These are phyloP conservation scores for Ochotona curzoniae DNA, from an alignment of 2,113 vertebrate species.

Conservation along the genomic window DNA sequence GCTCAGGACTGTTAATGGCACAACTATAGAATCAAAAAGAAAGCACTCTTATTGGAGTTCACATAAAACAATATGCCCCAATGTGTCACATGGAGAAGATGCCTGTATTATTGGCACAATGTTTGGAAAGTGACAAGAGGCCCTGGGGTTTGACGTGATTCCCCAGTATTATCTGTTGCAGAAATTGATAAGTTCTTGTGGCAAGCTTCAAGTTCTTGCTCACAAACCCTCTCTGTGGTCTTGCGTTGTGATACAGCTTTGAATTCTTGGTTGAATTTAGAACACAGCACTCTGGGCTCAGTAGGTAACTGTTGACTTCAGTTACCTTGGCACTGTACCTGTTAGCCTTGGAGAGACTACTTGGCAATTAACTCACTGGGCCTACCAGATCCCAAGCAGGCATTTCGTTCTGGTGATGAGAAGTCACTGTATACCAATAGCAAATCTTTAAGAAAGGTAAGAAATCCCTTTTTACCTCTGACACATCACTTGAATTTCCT, in stretches of 20 bases:
- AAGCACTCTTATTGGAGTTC: background rate
- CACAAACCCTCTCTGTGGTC: background rate
- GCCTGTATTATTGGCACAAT: background rate
- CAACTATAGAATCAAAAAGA: background rate
- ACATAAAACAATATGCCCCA: background rate
- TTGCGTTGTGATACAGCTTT: background rate
- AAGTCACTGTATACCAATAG: no score
- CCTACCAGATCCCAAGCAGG: no score
- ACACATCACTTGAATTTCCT: background rate
- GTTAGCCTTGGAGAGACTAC: no score
- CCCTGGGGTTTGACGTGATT: background rate
- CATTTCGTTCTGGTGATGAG: no score
- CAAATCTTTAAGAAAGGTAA: background rate
- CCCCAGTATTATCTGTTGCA: background rate
- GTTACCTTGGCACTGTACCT: background rate
- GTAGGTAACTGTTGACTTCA: background rate
- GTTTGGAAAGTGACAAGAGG: background rate
- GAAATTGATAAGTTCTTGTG: background rate
- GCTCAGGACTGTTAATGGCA: background rate
- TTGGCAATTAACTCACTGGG: background rate
- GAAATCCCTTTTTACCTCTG: background rate
- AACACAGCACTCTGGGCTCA: background rate
- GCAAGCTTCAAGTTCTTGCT: background rate
- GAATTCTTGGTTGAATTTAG: background rate
- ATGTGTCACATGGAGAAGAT: background rate